Conservation (phyloP, 2,113 vertebrate genomes). For the Oxyura jamaicensis region DNA sequence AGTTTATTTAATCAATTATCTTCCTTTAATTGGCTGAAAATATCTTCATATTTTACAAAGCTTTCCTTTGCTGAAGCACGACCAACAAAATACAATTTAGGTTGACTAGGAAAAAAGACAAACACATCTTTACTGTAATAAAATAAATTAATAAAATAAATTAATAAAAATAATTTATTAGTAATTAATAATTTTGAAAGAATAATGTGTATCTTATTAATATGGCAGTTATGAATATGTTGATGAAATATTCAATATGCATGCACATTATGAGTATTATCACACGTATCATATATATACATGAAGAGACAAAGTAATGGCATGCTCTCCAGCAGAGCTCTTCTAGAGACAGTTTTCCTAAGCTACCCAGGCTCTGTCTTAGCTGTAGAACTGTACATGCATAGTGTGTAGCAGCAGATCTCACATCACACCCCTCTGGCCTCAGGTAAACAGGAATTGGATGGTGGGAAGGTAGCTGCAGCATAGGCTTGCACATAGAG, state of each 20-base stretch:
- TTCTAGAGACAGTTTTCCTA: not conserved
- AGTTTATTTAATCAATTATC: not conserved
- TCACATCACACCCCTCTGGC: not conserved
- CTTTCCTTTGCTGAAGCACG: not conserved
- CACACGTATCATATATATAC: not conserved
- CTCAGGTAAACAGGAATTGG: rapidly evolving
- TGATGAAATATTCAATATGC: not conserved
- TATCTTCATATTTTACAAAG: not conserved
- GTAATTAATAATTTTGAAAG: not conserved
- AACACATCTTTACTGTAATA: not conserved
- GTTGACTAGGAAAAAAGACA: not conserved
- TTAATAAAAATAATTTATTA: not conserved
- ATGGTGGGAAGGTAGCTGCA: not conserved
- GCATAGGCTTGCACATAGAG: not conserved
- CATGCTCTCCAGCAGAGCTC: not conserved
- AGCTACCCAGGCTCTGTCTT: not conserved
- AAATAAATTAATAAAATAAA: not conserved
- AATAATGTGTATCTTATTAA: not conserved
- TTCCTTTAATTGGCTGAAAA: not conserved
- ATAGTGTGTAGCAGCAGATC: not conserved
- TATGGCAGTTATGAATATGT: not conserved
- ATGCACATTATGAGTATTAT: not conserved
- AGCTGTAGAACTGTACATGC: not conserved
- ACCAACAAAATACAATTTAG: not conserved
- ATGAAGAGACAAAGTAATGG: not conserved